Evolutionary conservation across 2,888 invertebrate species (phyloP), one percentile per base, ranked within the genome.

Genomic region (Acrocyrtus sp.): DNA sequence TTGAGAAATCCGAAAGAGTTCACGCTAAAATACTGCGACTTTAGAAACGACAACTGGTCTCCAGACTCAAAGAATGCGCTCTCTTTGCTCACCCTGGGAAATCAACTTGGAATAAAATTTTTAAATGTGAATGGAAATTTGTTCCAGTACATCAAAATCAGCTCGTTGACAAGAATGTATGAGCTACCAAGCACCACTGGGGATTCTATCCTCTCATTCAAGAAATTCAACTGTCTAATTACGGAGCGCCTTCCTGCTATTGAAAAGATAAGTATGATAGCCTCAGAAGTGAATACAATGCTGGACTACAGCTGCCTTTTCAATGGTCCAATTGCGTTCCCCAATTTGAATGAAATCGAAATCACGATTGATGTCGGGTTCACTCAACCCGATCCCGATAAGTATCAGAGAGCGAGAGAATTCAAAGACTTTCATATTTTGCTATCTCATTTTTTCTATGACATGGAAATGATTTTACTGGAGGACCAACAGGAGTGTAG

Each of bases 281-380:
- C 68, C 5, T 68, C 68, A 1, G 34, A 68, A 22, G 57, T 60
- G 15, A 68, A 53, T 22, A 60, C 60, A 4, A 60, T 24, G 51
- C n/a, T 68, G 27, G 68, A 68, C 41, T 68, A 68, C 43, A 68
- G 68, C 19, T 68, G 68, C 17, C 6, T 60, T 1, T 68, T 60
- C 12, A 47, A 56, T 29, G 65, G 65, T 15, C 54, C 65, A 19
- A 56, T 54, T 15, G 4, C 34, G 12, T 65, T 56, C 21, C 65
- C 65, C 10, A 22, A 47, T 47, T 54, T 65, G 26, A 1, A 22
- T 17, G 65, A 65, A 65, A 65, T 65, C 24, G 65, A 65, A 47
- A 45, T 65, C 6, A 29, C 47, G 8, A 22, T 65, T 21, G 65
- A 65, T 22, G 24, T 47, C 2, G 65, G 65, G 0, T 65, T 57